Conservation (phyloP, 2,113 vertebrate genomes). For the Malaclemys terrapin region DNA sequence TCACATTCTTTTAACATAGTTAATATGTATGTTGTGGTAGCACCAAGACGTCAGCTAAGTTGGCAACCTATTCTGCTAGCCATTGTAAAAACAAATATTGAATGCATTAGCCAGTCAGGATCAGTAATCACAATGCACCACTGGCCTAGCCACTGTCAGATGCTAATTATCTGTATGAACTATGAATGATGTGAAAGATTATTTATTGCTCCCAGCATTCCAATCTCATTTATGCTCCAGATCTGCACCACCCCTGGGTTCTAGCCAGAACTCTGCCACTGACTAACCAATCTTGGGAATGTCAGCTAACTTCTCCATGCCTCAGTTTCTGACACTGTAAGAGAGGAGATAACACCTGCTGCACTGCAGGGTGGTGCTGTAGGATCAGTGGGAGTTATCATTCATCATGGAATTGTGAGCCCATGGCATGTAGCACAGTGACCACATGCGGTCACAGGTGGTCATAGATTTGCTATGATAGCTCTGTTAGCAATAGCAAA, state of each 20-base stretch:
- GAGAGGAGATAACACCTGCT: fast-evolving
- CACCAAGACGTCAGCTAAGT: not conserved
- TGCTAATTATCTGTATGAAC: not conserved
- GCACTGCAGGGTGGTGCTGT: not conserved
- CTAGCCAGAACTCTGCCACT: not conserved
- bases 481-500: not conserved
- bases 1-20: not conserved
- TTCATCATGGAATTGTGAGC: not conserved
- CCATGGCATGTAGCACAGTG: not conserved
- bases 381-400: not conserved
- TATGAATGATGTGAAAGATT: not conserved
- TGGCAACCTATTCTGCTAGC: not conserved
- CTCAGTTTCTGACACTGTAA: not conserved
- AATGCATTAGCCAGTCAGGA: not conserved
- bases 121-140: not conserved
- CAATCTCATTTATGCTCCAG: not conserved
- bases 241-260: not conserved
- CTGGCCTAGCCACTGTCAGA: not conserved
- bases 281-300: not conserved
- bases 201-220: not conserved
- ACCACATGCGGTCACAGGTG: not conserved
- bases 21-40: not conserved
- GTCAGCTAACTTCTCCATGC: not conserved
- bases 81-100: not conserved
- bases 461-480: not conserved